These are phyloP conservation scores for Tachina lurida DNA, from an alignment of 2,888 invertebrate species.

Conservation along the genomic window DNA sequence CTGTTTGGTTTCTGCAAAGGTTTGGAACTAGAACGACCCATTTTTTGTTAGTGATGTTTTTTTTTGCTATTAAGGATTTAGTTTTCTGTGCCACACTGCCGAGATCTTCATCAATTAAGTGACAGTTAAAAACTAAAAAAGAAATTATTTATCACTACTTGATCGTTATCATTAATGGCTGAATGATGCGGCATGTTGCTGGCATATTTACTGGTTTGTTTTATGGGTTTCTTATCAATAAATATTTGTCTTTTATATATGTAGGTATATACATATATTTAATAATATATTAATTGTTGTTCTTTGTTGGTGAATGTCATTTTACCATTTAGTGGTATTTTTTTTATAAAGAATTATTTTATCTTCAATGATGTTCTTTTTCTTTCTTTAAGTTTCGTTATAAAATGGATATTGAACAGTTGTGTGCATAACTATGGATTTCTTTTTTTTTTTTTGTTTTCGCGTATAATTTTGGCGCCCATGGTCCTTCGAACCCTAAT, in stretches of 20 bases:
- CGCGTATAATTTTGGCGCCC: too few relatives aligned
- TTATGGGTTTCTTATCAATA: constrained; percentile 57
- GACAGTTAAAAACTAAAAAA: constrained; percentile 62
- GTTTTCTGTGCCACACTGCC: constrained; percentile 1
- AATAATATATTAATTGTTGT: constrained; percentile 42
- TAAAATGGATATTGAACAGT: constrained; percentile 13
- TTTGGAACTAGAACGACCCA: constrained; percentile 81
- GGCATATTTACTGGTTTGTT: neutral
- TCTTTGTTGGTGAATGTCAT: constrained; percentile 44
- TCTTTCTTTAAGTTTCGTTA: constrained; percentile 9
- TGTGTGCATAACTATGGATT: constrained; percentile 7
- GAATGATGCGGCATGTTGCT: constrained; percentile 5
- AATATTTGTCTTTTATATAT: constrained; percentile 37
- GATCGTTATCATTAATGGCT: constrained; percentile 49
- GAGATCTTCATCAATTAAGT: constrained; percentile 48
- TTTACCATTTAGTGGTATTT: constrained; percentile 36
- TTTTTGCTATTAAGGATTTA: neutral
- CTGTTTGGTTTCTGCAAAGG: constrained; percentile 74
- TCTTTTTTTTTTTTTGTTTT: neutral
- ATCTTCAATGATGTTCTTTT: constrained; percentile 30
- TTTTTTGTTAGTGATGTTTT: constrained; percentile 60
- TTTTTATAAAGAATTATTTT: constrained; percentile 10
- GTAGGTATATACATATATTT: neutral
- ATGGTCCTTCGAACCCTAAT: neutral
- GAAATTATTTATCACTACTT: constrained; percentile 33